Base-by-base conservation (phyloP, 2,888 invertebrate genomes). In the Patella caerulea region DNA sequence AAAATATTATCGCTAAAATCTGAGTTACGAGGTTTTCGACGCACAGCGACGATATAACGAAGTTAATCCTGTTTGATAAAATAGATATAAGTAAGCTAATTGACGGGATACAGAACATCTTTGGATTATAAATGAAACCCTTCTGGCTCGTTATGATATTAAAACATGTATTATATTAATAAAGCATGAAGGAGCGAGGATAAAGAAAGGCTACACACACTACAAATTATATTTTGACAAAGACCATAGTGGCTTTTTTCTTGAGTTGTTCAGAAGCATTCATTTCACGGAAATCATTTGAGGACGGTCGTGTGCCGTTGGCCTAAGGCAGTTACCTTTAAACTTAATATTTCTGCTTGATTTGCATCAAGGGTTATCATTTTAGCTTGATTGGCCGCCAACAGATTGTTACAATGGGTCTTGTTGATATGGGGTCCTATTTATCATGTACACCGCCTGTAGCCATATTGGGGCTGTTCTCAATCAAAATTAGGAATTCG, bases 321-420 rank as follows among this genome's bases (percentile, higher is more conserved):
- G 65, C 65, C 65, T 24, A 24, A 65, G 65, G 65, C 65, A 65
- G 65, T 65, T 65, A 65, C 65, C 65, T 65, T 65, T 65, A 65
- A 65, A 65, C 65, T 65, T 24, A 65, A 65, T 65, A 65, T 65
- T 65, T 65, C 65, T 65, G 65, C 65, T 24, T 65, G 65, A 65
- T 65, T 65, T 19, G 24, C 19, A 65, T 65, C 19, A 24, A 65
- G 65, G 24, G 65, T 24, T 65, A 65, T 65, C 65, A 65, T 65
- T 65, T 65, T 19, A 24, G 65, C 65, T 14, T 65, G 65, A 65
- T 65, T 65, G 65, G 65, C 24, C 65, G 65, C 65, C 24, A 65
- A 65, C 65, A 65, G 65, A 65, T 24, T 65, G 65, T 65, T 65
- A 65, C 65, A 65, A 65, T 65, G 24, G 65, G 24, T 24, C 24